phyloP scores from a whole-genome alignment of 2,797 vertebrate genomes.

The Euthynnus affinis region DNA sequence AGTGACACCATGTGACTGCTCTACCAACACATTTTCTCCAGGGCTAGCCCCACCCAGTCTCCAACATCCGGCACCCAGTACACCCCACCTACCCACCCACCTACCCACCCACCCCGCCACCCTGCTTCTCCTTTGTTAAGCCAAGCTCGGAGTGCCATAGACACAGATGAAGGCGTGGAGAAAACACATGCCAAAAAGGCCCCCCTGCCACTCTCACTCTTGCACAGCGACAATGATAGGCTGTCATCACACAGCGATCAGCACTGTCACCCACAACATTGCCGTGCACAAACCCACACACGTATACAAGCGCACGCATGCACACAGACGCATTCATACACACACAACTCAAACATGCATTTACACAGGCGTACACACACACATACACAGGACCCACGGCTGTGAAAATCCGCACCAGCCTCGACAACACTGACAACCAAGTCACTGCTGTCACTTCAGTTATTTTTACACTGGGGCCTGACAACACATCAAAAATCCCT shows the following conservation, averaged over 20 bases:
- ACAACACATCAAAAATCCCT: slow-evolving; percentile 86
- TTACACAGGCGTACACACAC: slow-evolving; percentile 54
- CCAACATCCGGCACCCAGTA: slow-evolving; percentile 60
- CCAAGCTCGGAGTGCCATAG: slow-evolving; percentile 82
- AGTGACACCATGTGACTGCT: slow-evolving; percentile 73
- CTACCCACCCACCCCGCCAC: slow-evolving; percentile 61
- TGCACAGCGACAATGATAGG: slow-evolving; percentile 86
- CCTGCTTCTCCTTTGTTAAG: slow-evolving; percentile 81
- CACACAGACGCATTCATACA: slow-evolving; percentile 46
- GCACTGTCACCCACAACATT: slow-evolving; percentile 86
- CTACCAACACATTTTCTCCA: slow-evolving; percentile 69
- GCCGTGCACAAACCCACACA: slow-evolving; percentile 71
- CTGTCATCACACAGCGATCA: slow-evolving; percentile 87
- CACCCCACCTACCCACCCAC: slow-evolving; percentile 31
- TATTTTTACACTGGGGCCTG: slow-evolving; percentile 86
- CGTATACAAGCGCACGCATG: slow-evolving; percentile 48
- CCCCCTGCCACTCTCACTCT: slow-evolving; percentile 86
- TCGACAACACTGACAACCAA: slow-evolving; percentile 87
- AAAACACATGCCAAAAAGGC: slow-evolving; percentile 86
- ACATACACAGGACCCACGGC: slow-evolving; percentile 79
- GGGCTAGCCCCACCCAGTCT: slow-evolving; percentile 76
- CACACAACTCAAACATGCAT: slow-evolving; percentile 47
- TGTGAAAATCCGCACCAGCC: slow-evolving; percentile 85
- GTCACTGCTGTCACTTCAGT: slow-evolving; percentile 87
- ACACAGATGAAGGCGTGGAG: slow-evolving; percentile 86